Evolutionary conservation across 2,113 vertebrate species (phyloP).

Genomic region (Proterorhinus semilunaris): DNA sequence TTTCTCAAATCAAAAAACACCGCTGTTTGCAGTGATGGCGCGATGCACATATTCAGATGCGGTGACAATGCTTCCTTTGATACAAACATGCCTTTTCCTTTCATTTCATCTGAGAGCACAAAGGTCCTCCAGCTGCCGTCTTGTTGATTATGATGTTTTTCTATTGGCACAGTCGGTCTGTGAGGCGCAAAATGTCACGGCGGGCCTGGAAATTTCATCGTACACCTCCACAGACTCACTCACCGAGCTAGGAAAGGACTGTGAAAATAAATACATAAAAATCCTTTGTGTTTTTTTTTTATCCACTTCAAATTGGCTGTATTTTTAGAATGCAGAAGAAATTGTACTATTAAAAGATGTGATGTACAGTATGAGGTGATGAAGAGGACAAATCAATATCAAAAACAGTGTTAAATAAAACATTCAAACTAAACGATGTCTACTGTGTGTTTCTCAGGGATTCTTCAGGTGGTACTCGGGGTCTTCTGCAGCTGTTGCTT

Average conservation of each 20-base stretch:
- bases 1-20: neutral
- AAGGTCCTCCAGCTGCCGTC: neutral
- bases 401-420: no score
- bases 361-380: no score
- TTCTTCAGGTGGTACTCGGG: no score
- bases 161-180: slow-evolving; percentile 4
- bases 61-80: neutral
- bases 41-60: neutral
- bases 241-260: neutral
- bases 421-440: no score
- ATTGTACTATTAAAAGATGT: no score
- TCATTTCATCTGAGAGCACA: neutral
- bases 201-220: slow-evolving; percentile 3
- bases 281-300: neutral
- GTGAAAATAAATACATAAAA: neutral
- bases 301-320: neutral
- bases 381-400: no score
- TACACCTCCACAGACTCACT: neutral
- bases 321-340: no score
- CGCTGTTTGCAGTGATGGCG: neutral
- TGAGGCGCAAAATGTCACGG: neutral
- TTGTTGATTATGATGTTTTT: slow-evolving; percentile 15
- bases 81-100: neutral
- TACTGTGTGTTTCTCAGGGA: no score
- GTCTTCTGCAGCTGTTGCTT: no score